A percentile compares a stretch with the other conserved stretches of the same genome.
Conservation (phyloP, 2,113 vertebrate species). For the Harpagus bidentatus region DNA sequence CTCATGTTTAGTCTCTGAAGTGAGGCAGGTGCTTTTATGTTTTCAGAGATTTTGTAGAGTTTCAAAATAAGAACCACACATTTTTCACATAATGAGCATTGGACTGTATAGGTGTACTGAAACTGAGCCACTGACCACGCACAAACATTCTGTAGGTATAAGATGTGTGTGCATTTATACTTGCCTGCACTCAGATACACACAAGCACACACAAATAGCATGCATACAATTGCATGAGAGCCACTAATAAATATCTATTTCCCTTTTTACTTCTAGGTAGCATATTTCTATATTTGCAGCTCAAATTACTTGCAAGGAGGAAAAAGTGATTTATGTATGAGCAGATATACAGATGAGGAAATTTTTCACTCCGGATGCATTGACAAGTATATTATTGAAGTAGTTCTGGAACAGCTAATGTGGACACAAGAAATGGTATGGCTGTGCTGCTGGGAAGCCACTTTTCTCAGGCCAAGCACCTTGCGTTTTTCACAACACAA, state of each 20-base stretch:
- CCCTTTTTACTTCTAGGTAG: neutral
- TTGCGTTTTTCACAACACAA: constrained; percentile 31
- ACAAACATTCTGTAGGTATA: neutral
- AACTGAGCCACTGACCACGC: neutral
- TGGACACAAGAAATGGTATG: neutral
- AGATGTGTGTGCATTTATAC: neutral
- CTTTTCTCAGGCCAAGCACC: neutral
- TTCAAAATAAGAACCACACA: neutral
- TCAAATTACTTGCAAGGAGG: neutral
- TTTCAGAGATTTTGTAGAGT: neutral
- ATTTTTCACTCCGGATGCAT: neutral
- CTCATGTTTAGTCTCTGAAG: neutral
- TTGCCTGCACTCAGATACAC: neutral
- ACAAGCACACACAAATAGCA: neutral
- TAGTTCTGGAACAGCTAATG: neutral
- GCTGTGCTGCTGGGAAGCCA: neutral
- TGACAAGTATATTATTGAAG: neutral
- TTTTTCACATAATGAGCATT: neutral
- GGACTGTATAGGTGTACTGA: neutral
- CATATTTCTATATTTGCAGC: neutral
- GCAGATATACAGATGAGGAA: neutral
- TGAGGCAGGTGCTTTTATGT: neutral
- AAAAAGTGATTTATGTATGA: neutral
- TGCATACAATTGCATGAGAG: neutral
- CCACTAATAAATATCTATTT: neutral